Base-by-base conservation (phyloP, 2,113 vertebrate genomes). In the Eupsittula cactorum region DNA sequence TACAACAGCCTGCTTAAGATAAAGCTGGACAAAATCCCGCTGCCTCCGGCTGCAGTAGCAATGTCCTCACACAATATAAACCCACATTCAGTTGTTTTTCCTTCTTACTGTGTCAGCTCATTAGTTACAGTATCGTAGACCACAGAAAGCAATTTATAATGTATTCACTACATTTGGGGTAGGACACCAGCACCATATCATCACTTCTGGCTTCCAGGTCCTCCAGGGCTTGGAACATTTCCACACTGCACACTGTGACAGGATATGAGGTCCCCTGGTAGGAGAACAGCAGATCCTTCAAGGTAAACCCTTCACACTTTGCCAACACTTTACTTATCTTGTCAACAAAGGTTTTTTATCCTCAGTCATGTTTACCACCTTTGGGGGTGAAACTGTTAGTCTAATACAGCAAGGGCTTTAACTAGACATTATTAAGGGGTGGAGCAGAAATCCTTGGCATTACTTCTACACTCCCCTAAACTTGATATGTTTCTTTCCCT, bases 91-190 rank as follows among this genome's bases (percentile, higher is more conserved):
- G 11, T 6, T 88, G 11, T 6, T 53, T 73, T 64, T 82, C 33
- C 28, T 71, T 39, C 63, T 82, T 52, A 37, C 13, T 53, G 9
- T 62, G 25, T 65, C 37, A 82, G 63, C 20, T 87, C 28, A 52
- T 53, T 62, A 89, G 37, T 41, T 50, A 88, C 44, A 69, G 21
- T 33, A 75, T 13, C 11, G 27, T 16, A 60, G 28, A 49, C 14
- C 55, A 68, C 53, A 53, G 33, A 28, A 82, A 86, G 44, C 19
- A 93, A 86, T 67, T 57, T 57, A 50, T 39, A 52, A 76, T 3
- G 24, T 83, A 96, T 98, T 98, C 94, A 98, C 98, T 97, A 18
- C 98, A 98, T 94, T 98, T 98, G 39, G 98, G 98, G 69, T 98
- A 98, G 14, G 98, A 98, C 80, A 97, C 97, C 83, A 98, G 85